Base-by-base conservation (phyloP, 2,888 invertebrate genomes). In the Chloromyia formosa region DNA sequence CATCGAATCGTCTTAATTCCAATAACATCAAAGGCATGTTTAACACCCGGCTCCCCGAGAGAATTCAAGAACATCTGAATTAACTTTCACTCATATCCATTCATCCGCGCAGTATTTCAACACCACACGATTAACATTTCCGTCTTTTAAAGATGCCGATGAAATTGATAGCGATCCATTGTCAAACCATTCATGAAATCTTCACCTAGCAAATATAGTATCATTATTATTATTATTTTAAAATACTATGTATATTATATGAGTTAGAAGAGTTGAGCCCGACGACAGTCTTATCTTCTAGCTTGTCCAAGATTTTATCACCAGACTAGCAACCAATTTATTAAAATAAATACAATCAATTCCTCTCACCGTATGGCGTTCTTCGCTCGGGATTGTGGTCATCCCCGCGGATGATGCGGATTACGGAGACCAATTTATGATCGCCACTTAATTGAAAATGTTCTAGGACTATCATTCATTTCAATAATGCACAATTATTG, bases 381-480 rank as follows among this genome's bases (percentile, higher is more conserved):
- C 27, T 35, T 4, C 27, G 27, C 7, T 35, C 58, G 40, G 20
- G 40, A 58, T 66, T 45, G 66, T 22, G 45, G 14, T 20, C 16
- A 49, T 35, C 45, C 66, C n/a, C 23, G 18, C 27, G 7, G 53
- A 20, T 42, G 49, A 35, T n/a, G 54, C 42, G 27, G 18, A 35
- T 35, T 54, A n/a, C n/a, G n/a, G 35, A 14, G 3, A 71, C 10
- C 35, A 71, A 71, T 71, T 71, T 71, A 71, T 71, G 71, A 58
- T 42, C 71, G 58, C 56, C 71, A 71, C 71, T 56, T 71, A 71
- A 71, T 71, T 71, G 71, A 71, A 71, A 71, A 71, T 71, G 35
- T 71, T 71, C 71, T 42, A 71, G 56, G 71, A 40, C 40, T 12
- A 71, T 71, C 42, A 56, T 56, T 71, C 71, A 58, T 71, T 56